Evolutionary conservation across 2,888 invertebrate genomes (phyloP).

Genomic region (Andrena flavipes): DNA sequence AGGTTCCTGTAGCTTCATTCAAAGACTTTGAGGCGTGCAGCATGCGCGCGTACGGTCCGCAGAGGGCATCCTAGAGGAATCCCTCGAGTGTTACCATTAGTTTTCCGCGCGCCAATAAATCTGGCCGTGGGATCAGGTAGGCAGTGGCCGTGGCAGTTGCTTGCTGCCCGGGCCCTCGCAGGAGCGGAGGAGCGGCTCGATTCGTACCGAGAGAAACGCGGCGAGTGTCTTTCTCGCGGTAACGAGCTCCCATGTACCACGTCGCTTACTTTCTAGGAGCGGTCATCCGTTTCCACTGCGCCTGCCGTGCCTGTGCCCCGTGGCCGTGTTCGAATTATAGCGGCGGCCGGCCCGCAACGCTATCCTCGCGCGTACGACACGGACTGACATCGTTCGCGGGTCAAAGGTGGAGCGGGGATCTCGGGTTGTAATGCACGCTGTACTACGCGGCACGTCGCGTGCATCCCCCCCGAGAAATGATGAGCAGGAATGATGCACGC

Average conservation of each 20-base stretch:
- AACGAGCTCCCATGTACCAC: slow-evolving; percentile 83
- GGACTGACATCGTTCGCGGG: slow-evolving; percentile 66
- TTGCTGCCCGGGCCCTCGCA: slow-evolving; percentile 65
- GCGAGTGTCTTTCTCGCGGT: slow-evolving; percentile 77
- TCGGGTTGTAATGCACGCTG: slow-evolving; percentile 62
- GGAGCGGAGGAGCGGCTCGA: slow-evolving; percentile 23
- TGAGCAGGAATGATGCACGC: slow-evolving; percentile 9
- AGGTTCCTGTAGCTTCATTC: slow-evolving; percentile 21
- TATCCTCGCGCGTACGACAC: slow-evolving; percentile 67
- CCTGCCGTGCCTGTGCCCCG: slow-evolving; percentile 44
- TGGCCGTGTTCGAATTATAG: slow-evolving; percentile 64
- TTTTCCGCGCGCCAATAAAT: slow-evolving; percentile 79
- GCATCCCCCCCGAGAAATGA: slow-evolving; percentile 46
- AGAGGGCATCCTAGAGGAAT: slow-evolving; percentile 43
- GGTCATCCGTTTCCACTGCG: slow-evolving; percentile 66
- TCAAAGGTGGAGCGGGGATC: slow-evolving; percentile 67
- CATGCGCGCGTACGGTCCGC: not conserved
- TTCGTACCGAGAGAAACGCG: slow-evolving; percentile 61
- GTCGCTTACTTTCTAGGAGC: slow-evolving; percentile 78
- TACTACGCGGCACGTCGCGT: slow-evolving; percentile 57
- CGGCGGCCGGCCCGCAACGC: slow-evolving; percentile 42
- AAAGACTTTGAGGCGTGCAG: not conserved
- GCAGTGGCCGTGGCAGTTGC: slow-evolving; percentile 72
- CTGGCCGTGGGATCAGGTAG: slow-evolving; percentile 76
- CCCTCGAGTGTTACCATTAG: slow-evolving; percentile 74